Base-by-base conservation (phyloP, 2,888 invertebrate genomes). In the Sphecodes monilicornis region DNA sequence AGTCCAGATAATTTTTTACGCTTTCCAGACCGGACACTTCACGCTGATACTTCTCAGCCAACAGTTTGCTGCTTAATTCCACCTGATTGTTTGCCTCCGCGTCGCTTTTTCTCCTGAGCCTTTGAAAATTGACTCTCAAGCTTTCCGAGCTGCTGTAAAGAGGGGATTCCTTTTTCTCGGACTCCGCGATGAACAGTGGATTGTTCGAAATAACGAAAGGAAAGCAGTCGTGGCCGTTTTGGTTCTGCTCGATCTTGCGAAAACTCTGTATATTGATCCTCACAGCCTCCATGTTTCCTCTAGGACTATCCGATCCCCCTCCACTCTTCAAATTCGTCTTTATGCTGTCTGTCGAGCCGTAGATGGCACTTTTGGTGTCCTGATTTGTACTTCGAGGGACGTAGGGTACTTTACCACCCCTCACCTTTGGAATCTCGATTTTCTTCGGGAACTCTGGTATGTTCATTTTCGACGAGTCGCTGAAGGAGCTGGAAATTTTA, bases 121-220 rank as follows among this genome's bases (percentile, higher is more conserved):
- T 91, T 60, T 93, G 92, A n/a, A 93, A 92, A 80, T 93, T 93
- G 2, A 91, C 91, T 0, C 93, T 86, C 0, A 93, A 76, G 46
- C 93, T 94, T 76, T 94, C 94, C 0, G 94, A 93, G 29, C 94
- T 93, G 71, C 93, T 93, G 83, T 93, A 93, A n/a, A 93, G 89
- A 0, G 93, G 92, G 0, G 93, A 93, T 66, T 93, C 93, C 29
- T 93, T 92, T 22, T 92, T 93, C 2, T 94, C 93, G 0, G 92
- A 82, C 18, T 94, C 94, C 0, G 92, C 91, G n/a, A 92, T 90
- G 78, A 94, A 94, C 16, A 94, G 71, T 0, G 94, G 94, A 88
- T 95, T 94, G 75, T 92, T 94, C 0, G 94, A 93, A 85, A 94
- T 94, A 1, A 94, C 92, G 54, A 93, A 94, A 0, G 94, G 94